These are phyloP conservation scores for Pandemis cinnamomeana DNA, from an alignment of 2,888 invertebrate genomes.

Conservation along the genomic window DNA sequence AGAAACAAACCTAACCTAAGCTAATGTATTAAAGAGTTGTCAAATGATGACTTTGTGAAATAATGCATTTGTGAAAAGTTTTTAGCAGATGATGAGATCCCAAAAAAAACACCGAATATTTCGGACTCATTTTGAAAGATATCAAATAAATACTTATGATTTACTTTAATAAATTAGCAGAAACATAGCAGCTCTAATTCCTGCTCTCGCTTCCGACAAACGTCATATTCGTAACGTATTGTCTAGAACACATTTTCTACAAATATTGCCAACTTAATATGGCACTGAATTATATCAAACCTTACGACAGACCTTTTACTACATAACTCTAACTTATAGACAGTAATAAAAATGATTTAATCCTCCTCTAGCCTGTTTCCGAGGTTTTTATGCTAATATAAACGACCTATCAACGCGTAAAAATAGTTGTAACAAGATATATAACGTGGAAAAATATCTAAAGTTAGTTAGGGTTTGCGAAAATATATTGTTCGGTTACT, in stretches of 20 bases:
- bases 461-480: constrained; percentile 20
- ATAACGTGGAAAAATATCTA: constrained; percentile 17
- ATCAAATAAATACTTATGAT: too few species aligned
- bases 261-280: background rate
- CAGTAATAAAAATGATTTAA: constrained; percentile 12
- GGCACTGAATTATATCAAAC: background rate
- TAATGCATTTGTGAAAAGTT: too few species aligned
- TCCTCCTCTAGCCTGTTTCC: constrained; percentile 1
- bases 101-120: too few species aligned
- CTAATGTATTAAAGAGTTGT: too few species aligned
- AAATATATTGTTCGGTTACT: constrained; percentile 21
- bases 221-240: background rate
- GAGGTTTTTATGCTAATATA: constrained; percentile 10
- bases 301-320: background rate
- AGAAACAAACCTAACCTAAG: too few species aligned
- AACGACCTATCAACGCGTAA: constrained; percentile 2
- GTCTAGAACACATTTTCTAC: background rate
- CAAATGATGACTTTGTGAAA: too few species aligned
- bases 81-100: too few species aligned
- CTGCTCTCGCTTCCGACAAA: too few species aligned
- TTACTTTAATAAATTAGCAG: too few species aligned
- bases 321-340: background rate
- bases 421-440: constrained; percentile 21
- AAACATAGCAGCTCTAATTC: too few species aligned
- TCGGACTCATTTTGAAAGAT: too few species aligned